phyloP scores from a whole-genome alignment of 2,113 vertebrate genomes.

The Genyomyrus donnyi region DNA sequence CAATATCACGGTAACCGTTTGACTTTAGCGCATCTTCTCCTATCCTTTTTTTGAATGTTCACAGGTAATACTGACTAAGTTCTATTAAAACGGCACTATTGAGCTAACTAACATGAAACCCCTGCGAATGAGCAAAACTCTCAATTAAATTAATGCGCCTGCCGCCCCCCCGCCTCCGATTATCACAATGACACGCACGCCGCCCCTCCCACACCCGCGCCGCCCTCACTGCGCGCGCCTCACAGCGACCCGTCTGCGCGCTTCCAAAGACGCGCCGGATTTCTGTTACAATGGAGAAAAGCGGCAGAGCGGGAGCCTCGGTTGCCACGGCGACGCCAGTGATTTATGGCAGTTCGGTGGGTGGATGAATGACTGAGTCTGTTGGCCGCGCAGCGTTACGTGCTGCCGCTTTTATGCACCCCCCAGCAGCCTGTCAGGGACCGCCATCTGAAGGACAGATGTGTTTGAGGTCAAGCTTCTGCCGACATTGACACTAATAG shows the following conservation, averaged over 20 bases:
- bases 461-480: not conserved
- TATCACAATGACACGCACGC: constrained; percentile 23
- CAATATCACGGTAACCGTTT: constrained; percentile 13
- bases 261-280: constrained; percentile 49
- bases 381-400: constrained; percentile 30
- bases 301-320: constrained; percentile 37
- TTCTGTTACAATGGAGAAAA: constrained; percentile 54
- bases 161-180: constrained; percentile 26
- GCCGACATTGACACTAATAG: not conserved
- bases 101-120: constrained; percentile 30
- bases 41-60: constrained; percentile 23
- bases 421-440: constrained; percentile 24
- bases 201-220: not conserved
- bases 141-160: constrained; percentile 34
- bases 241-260: constrained; percentile 29
- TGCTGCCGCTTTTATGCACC: constrained; percentile 28
- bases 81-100: constrained; percentile 37
- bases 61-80: constrained; percentile 29
- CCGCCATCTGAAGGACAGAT: constrained; percentile 14
- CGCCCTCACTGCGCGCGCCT: constrained; percentile 26
- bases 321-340: constrained; percentile 68
- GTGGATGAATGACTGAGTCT: constrained; percentile 39
- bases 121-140: constrained; percentile 34
- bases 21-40: constrained; percentile 14
- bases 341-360: constrained; percentile 61